Conservation (phyloP, 1,140 invertebrate species). For the Cyclargus thomasi region DNA sequence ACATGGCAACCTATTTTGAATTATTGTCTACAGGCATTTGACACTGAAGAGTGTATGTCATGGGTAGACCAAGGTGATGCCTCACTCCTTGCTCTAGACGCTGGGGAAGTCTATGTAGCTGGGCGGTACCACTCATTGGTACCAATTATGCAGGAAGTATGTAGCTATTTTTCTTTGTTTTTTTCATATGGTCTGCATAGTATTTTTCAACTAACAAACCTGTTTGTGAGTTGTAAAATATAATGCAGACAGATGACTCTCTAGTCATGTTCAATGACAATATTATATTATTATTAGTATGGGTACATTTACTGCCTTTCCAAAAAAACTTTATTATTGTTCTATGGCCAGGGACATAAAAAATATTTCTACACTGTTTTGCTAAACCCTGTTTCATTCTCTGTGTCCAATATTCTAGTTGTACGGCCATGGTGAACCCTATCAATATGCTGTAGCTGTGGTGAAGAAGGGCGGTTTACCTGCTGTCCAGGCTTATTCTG, state of each 20-base stretch:
- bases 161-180: slow-evolving; percentile 10
- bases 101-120: slow-evolving; percentile 94
- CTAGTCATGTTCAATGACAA: too few species aligned
- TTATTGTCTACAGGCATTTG: slow-evolving; percentile 76
- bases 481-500: slow-evolving; percentile 75
- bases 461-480: slow-evolving; percentile 81
- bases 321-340: too few species aligned
- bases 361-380: too few species aligned
- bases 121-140: slow-evolving; percentile 94
- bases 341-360: too few species aligned
- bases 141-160: slow-evolving; percentile 88
- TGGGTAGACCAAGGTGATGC: slow-evolving; percentile 85
- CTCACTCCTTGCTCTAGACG: slow-evolving; percentile 91
- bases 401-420: slow-evolving; percentile 32
- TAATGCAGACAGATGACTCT: too few species aligned
- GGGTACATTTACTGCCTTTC: too few species aligned
- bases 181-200: too few species aligned
- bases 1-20: too few species aligned
- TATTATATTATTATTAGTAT: too few species aligned
- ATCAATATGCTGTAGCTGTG: slow-evolving; percentile 91
- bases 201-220: too few species aligned
- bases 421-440: slow-evolving; percentile 72
- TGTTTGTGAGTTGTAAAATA: too few species aligned
- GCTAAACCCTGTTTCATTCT: too few species aligned
- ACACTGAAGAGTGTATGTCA: slow-evolving; percentile 89